These are phyloP conservation scores for Cerceris rybyensis DNA, from an alignment of 2,888 invertebrate species.

Conservation along the genomic window DNA sequence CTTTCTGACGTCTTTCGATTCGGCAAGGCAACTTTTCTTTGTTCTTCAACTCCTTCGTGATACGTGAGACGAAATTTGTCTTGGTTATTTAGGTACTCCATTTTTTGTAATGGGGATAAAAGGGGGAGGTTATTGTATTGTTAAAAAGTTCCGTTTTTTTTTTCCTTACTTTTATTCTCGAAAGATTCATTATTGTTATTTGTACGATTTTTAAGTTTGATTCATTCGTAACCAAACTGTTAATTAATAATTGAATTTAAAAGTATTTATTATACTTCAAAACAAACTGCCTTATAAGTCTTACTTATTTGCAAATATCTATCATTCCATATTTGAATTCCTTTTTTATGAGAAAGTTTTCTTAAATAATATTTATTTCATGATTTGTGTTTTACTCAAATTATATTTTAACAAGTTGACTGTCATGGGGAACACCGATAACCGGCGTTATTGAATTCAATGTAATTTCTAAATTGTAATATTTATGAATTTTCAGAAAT, in stretches of 20 bases:
- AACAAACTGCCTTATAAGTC: no score
- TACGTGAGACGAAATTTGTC: conserved; percentile 3
- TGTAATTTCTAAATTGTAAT: no score
- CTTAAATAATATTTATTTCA: no score
- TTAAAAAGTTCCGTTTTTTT: not conserved
- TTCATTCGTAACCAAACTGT: no score
- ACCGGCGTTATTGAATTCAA: no score
- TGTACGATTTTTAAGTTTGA: not conserved
- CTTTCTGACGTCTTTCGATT: conserved; percentile 17
- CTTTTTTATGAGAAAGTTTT: not conserved
- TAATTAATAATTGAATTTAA: no score
- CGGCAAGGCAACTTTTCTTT: conserved; percentile 15
- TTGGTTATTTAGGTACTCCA: not conserved
- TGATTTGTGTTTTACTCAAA: no score
- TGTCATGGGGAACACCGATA: no score
- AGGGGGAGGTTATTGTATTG: not conserved
- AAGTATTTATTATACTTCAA: no score
- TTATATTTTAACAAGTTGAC: no score
- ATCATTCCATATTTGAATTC: not conserved
- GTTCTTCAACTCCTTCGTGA: not conserved
- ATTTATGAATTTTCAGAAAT: no score
- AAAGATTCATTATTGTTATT: not conserved
- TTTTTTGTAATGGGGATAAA: not conserved
- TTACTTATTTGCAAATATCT: no score
- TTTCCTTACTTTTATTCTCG: not conserved